Evolutionary conservation across 2,113 vertebrate genomes (phyloP).

Genomic region (Carassius auratus): DNA sequence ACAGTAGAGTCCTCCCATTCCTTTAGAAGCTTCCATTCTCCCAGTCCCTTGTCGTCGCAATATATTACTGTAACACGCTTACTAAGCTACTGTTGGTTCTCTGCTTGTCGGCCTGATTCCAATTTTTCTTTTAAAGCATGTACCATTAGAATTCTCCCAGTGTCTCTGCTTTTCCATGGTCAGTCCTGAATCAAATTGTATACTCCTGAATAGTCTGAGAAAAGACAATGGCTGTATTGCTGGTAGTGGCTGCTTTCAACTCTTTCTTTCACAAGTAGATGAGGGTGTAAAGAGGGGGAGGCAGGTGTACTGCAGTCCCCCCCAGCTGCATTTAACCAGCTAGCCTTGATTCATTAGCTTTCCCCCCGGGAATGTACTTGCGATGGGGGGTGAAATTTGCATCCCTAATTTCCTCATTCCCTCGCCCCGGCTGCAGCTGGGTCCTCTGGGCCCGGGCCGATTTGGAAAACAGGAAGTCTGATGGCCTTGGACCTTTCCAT

Average conservation of each 20-base stretch:
- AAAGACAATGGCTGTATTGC: constrained; percentile 1
- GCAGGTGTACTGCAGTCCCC: constrained; percentile 58
- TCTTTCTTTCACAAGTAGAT: constrained; percentile 15
- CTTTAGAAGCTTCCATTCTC: constrained; percentile 1
- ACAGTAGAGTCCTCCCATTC: constrained; percentile 18
- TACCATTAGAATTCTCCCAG: constrained; percentile 54
- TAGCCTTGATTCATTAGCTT: constrained; percentile 66
- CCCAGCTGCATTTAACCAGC: constrained; percentile 61
- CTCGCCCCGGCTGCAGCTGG: constrained; percentile 36
- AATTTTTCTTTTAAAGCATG: constrained; percentile 32
- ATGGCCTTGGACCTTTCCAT: constrained; percentile 34
- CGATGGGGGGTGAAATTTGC: constrained; percentile 71
- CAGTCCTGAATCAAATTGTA: constrained; percentile 9
- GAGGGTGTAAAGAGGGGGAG: constrained; percentile 31
- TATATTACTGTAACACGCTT: not conserved
- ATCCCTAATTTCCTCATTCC: constrained; percentile 68
- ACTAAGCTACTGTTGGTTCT: constrained; percentile 11
- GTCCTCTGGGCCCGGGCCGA: constrained; percentile 22
- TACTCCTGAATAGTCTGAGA: not conserved
- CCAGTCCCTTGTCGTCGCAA: not conserved
- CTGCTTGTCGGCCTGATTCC: not conserved
- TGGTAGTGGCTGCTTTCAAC: not conserved
- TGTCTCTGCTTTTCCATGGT: not conserved
- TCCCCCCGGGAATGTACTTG: constrained; percentile 61
- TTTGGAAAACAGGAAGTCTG: constrained; percentile 43